phyloP scores from a whole-genome alignment of 2,113 vertebrate genomes.

The Centrocercus urophasianus region DNA sequence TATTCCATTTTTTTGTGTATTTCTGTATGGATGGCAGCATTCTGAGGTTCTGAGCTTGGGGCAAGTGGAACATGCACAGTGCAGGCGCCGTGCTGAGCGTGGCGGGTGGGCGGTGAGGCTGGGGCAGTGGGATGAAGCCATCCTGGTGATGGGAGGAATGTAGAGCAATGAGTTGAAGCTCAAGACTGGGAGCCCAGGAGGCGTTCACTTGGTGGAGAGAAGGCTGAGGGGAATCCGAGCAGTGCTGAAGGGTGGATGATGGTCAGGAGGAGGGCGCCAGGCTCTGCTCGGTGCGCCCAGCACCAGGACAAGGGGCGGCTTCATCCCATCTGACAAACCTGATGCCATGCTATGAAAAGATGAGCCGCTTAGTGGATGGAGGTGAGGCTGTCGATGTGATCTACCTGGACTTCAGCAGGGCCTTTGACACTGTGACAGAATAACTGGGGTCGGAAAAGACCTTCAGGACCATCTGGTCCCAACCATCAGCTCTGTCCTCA shows the following conservation, averaged over 20 bases:
- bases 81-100: fast-evolving
- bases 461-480: too few relatives aligned
- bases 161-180: background rate
- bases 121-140: background rate
- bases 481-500: too few relatives aligned
- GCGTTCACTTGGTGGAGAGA: too few relatives aligned
- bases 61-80: fast-evolving
- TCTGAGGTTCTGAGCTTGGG: background rate
- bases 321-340: too few relatives aligned
- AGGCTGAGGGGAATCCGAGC: background rate
- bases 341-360: too few relatives aligned
- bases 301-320: too few relatives aligned
- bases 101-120: fast-evolving
- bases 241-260: background rate
- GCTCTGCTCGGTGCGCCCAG: background rate
- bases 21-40: background rate
- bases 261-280: background rate
- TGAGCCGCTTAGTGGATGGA: too few relatives aligned
- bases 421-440: too few relatives aligned
- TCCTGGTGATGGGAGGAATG: background rate
- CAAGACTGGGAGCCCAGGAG: background rate
- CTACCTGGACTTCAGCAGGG: too few relatives aligned
- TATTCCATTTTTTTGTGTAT: background rate
- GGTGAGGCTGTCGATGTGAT: too few relatives aligned
- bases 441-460: too few relatives aligned